Base-by-base conservation (phyloP, 2,888 invertebrate species). In the Ceramica pisi region DNA sequence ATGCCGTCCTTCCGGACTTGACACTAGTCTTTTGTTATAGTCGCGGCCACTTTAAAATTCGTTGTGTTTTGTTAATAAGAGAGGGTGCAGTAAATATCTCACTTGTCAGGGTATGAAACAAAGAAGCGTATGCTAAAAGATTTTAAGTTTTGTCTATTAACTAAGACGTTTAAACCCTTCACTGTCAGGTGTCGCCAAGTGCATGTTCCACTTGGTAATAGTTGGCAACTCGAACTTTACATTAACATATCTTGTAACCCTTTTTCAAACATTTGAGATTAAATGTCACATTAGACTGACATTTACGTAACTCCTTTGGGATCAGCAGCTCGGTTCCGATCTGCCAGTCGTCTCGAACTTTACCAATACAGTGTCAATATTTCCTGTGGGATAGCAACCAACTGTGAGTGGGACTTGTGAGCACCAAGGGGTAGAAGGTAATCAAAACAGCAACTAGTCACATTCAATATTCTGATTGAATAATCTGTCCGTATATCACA, bases 1-100 rank as follows among this genome's bases (percentile, higher is more conserved):
- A 83, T 84, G 74, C 62, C 82, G 66, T 80, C 84, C 82, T 84
- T 84, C 84, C 83, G 82, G 73, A 68, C 84, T 75, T 78, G 84
- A 84, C 78, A 78, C 82, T 78, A 84, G 71, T 69, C 78, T 67
- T 83, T 84, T 83, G 82, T 83, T 80, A 82, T 67, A 74, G 78
- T 70, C 67, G 67, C 53, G 31, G 63, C 73, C 71, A 84, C 83
- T 83, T 84, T 82, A 84, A 84, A 84, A 84, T 84, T 68, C 46
- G n/a, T 75, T 84, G 71, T 68, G 57, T 75, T 84, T 75, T 75
- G 68, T 79, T 64, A 48, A 63, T 56, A 71, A 31, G 50, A 64
- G 53, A 41, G 31, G 50, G 70, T 56, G 38, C 60, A 60, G 59
- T 67, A 72, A 78, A 75, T 71, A 71, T 71, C 23, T 82, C 55